A percentile compares a stretch with the other conserved stretches of the same genome.
Conservation (phyloP, 1,140 invertebrate species). For the Apis dorsata region DNA sequence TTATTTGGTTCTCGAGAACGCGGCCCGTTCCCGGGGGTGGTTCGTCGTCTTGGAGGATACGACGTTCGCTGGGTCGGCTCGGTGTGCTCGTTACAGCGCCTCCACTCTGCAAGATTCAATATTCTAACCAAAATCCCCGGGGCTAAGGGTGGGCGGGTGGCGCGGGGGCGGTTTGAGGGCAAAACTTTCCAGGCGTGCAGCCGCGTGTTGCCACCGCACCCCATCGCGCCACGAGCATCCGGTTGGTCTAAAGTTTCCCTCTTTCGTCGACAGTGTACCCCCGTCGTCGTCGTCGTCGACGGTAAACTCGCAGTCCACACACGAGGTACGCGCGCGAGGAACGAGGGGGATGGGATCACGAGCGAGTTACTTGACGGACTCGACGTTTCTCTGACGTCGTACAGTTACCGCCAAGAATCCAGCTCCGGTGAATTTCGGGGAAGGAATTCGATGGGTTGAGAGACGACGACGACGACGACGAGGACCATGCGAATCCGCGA, state of each 20-base stretch:
- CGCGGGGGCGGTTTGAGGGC: constrained; percentile 53
- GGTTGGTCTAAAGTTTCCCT: constrained; percentile 74
- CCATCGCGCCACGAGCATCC: constrained; percentile 47
- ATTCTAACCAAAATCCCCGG: constrained; percentile 80
- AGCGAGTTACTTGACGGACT: constrained; percentile 75
- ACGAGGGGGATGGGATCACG: constrained; percentile 16
- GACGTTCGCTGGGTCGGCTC: constrained; percentile 60
- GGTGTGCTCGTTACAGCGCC: constrained; percentile 76
- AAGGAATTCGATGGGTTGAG: background rate
- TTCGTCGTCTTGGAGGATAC: constrained; percentile 45
- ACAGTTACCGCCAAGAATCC: constrained; percentile 53
- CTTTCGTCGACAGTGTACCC: constrained; percentile 6
- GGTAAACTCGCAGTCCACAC: constrained; percentile 75
- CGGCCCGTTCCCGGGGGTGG: constrained; percentile 29
- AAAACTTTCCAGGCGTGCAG: constrained; percentile 75
- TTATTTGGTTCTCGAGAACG: constrained; percentile 61
- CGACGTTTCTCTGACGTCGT: constrained; percentile 68
- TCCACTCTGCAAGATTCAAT: constrained; percentile 78
- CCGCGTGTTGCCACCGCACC: constrained; percentile 42
- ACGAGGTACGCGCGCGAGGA: constrained; percentile 52
- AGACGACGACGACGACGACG: background rate
- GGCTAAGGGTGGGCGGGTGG: constrained; percentile 66
- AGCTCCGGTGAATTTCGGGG: constrained; percentile 1
- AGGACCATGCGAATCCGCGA: background rate
- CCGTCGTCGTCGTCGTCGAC: constrained; percentile 46